Evolutionary conservation across 2,888 invertebrate species (phyloP).

Genomic region (Pollenia griseotomentosa): DNA sequence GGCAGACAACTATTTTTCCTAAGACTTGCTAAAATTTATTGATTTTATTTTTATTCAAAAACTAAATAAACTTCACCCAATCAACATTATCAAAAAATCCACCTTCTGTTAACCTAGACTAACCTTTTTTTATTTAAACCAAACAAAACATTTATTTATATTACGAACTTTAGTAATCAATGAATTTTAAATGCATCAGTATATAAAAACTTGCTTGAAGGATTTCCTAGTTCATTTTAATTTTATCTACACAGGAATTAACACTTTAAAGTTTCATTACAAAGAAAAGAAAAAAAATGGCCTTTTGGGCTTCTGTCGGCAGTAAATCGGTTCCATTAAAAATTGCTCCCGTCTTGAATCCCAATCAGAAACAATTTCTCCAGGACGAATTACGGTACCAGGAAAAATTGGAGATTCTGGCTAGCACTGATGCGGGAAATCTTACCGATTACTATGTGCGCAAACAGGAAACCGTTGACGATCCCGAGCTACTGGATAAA

Average conservation of each 20-base stretch:
- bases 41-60: neutral
- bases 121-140: neutral
- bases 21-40: neutral
- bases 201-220: slow-evolving; percentile 29
- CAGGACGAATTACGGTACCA: slow-evolving; percentile 82
- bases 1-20: neutral
- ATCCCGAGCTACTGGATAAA: slow-evolving; percentile 87
- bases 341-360: slow-evolving; percentile 83
- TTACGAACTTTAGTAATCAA: neutral
- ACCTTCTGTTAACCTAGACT: slow-evolving; percentile 49
- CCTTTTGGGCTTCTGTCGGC: slow-evolving; percentile 81
- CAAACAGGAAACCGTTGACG: slow-evolving; percentile 84
- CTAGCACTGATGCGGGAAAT: slow-evolving; percentile 70
- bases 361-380: slow-evolving; percentile 83
- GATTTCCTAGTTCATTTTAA: neutral
- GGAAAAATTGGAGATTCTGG: slow-evolving; percentile 79
- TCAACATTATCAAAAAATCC: slow-evolving; percentile 23
- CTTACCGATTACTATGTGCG: slow-evolving; percentile 81
- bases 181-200: slow-evolving; percentile 33
- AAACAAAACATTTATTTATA: slow-evolving; percentile 1
- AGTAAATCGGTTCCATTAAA: slow-evolving; percentile 77
- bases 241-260: neutral
- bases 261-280: neutral
- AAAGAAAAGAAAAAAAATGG: slow-evolving; percentile 75
- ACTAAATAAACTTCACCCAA: slow-evolving; percentile 16